These are phyloP conservation scores for Spea multiplicata DNA, from an alignment of 2,113 vertebrate species.

Conservation along the genomic window DNA sequence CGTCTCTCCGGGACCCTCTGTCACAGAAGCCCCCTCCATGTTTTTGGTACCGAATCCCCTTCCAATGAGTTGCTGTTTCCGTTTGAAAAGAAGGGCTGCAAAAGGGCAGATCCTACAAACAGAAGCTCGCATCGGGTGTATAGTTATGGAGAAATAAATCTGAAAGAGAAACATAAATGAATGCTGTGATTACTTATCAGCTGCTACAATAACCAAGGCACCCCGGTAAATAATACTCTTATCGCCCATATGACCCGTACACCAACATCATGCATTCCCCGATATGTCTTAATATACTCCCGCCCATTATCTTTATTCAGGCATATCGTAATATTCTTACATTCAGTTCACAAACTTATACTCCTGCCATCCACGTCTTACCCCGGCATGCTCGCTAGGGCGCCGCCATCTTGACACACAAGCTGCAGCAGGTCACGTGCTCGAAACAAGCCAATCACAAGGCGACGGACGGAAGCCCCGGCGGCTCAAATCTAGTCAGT, in stretches of 20 bases:
- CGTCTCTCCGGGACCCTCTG: conserved; percentile 60
- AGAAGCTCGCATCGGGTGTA: background rate
- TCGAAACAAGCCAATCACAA: conserved; percentile 39
- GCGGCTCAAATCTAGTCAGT: too few species aligned
- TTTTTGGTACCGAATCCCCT: background rate
- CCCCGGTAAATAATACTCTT: too few species aligned
- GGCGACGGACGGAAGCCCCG: background rate
- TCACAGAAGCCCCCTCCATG: conserved; percentile 26
- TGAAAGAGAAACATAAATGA: background rate
- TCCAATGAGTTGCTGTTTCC: background rate
- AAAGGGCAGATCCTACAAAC: background rate
- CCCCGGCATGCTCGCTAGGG: conserved; percentile 48
- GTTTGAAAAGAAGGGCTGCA: background rate
- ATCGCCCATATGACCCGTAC: too few species aligned
- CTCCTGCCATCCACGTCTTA: conserved; percentile 1
- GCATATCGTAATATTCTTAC: background rate
- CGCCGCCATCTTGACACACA: conserved; percentile 63
- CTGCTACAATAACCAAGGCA: too few species aligned
- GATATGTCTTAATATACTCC: too few species aligned
- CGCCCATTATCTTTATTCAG: too few species aligned
- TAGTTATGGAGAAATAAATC: background rate
- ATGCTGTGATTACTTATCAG: background rate
- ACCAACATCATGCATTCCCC: too few species aligned
- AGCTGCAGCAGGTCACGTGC: conserved; percentile 51
- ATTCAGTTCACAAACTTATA: background rate